phyloP scores from a whole-genome alignment of 2,113 vertebrate species.

The Chamaea fasciata region DNA sequence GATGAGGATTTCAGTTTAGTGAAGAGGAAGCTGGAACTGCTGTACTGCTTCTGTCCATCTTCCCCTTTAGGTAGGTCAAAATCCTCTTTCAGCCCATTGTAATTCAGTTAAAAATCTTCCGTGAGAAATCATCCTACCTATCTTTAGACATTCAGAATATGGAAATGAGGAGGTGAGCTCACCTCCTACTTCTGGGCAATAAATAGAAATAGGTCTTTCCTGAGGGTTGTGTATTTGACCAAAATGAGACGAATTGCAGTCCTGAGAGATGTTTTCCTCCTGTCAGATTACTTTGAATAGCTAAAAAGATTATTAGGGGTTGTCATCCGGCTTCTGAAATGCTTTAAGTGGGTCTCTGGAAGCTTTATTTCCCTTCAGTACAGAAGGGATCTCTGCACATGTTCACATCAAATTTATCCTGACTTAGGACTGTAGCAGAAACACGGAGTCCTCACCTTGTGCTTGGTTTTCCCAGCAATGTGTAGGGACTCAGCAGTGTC shows the following conservation, averaged over 20 bases:
- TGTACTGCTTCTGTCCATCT: neutral
- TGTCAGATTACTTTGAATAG: neutral
- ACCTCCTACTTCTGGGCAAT: neutral
- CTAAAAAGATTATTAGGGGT: neutral
- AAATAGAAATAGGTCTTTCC: neutral
- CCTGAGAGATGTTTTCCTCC: neutral
- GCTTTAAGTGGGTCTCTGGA: neutral
- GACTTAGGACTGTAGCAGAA: neutral
- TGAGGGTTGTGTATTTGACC: neutral
- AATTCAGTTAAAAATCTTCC: neutral
- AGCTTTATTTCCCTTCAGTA: neutral
- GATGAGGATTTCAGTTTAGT: neutral
- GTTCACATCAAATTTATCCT: neutral
- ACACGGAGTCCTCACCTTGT: neutral
- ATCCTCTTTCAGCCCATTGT: neutral
- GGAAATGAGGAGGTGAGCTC: neutral
- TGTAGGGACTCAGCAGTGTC: neutral
- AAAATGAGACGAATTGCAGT: neutral
- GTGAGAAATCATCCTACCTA: neutral
- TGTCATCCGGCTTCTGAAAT: neutral
- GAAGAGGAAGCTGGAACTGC: neutral
- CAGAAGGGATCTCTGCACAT: fast-evolving
- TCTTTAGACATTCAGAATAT: neutral
- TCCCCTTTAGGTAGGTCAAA: neutral
- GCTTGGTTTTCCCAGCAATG: neutral